Evolutionary conservation across 2,888 invertebrate genomes (phyloP), one percentile per base, ranked within the genome.

Genomic region (Beris chalybata): DNA sequence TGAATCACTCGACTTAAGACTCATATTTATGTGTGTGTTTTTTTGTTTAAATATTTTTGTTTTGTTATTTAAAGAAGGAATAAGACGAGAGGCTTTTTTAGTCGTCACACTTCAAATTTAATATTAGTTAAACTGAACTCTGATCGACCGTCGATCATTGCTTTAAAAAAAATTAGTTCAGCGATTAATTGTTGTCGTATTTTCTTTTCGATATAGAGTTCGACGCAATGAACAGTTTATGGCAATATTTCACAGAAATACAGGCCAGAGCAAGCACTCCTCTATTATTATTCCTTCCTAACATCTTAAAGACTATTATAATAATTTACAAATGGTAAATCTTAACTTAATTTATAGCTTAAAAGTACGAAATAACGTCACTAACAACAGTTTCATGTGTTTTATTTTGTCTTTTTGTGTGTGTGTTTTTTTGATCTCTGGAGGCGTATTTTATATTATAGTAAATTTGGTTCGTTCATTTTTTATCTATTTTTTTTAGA

Each of bases 311-410:
- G 22, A 12, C 15, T 15, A 12, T 38, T 32, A 38, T 22, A 56
- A 56, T 56, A 56, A 56, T 56, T 43, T 56, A 56, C 38, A 38
- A 38, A 38, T 38, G 38, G 38, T 38, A 38, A 38, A 38, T 22
- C 38, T 38, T 38, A 38, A 38, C 9, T 38, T 7, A 38, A 38
- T 38, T 9, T 5, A 38, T 9, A 5, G 38, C 38, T 29, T 45
- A 54, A 67, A 67, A 68, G 71, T 71, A 68, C 68, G 71, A 71
- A 71, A 70, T 70, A 70, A 72, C 72, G 71, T 72, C 71, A 72
- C 71, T 72, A 72, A 72, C 72, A 72, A 72, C 72, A 72, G 71
- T 72, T 71, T 69, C 64, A 64, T 22, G 32, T 66, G 61, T 32
- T n/a, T 59, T 31, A 32, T 45, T 31, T 48, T 29, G 45, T 64